Percentiles rank a stretch among this genome's conserved stretches.
Evolutionary conservation across 2,797 vertebrate species (phyloP).

Genomic region (Caiman crocodilus): DNA sequence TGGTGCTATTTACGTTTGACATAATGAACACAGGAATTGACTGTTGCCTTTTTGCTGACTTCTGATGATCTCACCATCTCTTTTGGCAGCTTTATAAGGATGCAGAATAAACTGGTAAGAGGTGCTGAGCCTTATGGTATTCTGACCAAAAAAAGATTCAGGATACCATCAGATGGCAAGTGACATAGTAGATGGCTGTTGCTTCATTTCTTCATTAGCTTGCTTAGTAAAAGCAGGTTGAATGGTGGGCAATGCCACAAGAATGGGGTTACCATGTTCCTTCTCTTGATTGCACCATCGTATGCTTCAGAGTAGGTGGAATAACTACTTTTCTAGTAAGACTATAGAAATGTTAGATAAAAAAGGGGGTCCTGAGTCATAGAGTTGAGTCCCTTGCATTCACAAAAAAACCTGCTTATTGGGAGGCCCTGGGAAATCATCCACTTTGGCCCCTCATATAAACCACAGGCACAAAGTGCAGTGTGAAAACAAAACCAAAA

Average conservation of each 20-base stretch:
- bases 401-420: too few species aligned
- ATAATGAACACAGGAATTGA: fast-evolving
- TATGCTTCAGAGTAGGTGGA: constrained; percentile 41
- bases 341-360: too few species aligned
- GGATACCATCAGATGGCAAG: constrained; percentile 42
- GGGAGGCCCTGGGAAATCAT: too few species aligned
- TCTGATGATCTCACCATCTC: neutral
- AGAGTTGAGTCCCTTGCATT: too few species aligned
- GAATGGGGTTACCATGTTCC: too few species aligned
- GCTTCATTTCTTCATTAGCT: constrained; percentile 59
- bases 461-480: too few species aligned
- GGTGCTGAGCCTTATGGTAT: neutral
- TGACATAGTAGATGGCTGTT: constrained; percentile 65
- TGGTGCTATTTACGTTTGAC: constrained; percentile 46
- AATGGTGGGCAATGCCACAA: neutral
- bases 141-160: constrained; percentile 46
- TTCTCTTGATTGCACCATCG: neutral
- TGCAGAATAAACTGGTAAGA: neutral
- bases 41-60: neutral
- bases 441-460: too few species aligned
- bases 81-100: neutral
- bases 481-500: too few species aligned
- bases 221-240: constrained; percentile 45
- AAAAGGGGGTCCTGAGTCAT: too few species aligned
- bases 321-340: too few species aligned